Base-by-base conservation (phyloP, 2,888 invertebrate species). In the Hyalella azteca region DNA sequence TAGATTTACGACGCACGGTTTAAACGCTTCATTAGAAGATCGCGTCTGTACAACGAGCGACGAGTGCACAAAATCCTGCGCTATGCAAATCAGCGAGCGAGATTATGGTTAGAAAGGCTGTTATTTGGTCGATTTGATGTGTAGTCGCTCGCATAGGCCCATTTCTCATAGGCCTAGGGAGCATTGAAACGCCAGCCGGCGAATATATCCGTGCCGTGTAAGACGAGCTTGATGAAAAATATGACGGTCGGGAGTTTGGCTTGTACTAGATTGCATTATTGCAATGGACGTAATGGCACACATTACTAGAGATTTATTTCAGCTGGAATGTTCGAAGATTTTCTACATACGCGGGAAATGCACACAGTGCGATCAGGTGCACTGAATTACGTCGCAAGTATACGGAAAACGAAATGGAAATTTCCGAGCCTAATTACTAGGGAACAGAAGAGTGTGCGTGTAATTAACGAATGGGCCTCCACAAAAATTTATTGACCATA, bases 71-170 rank as follows among this genome's bases (percentile, higher is more conserved):
- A 29, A 66, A 66, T 66, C 66, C 66, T n/a, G 66, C 36, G 32
- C 36, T 66, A 66, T 66, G 66, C 66, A 66, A 66, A 66, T 66
- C 66, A 36, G 36, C 32, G 66, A 32, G 66, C 32, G 66, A 36
- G 66, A 32, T 66, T 66, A 66, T 66, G 66, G 66, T 66, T 66
- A 66, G 66, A 66, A 66, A 32, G 66, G 36, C 39, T 66, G 66
- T 66, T 66, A 66, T 66, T 66, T 66, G 66, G 66, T 66, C 66
- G 66, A 66, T 66, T 66, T 66, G 66, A 66, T 66, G 66, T 36
- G 66, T 66, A 66, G 66, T 66, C 66, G 66, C 66, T 66, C 66
- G 66, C 66, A 66, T 66, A 66, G 66, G 66, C 36, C 66, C 66
- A 66, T 66, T 66, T 66, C 36, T 66, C 66, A 66, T 66, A 66